Evolutionary conservation across 2,888 invertebrate species (phyloP).

Genomic region (Marasmarcha lunaedactyla): DNA sequence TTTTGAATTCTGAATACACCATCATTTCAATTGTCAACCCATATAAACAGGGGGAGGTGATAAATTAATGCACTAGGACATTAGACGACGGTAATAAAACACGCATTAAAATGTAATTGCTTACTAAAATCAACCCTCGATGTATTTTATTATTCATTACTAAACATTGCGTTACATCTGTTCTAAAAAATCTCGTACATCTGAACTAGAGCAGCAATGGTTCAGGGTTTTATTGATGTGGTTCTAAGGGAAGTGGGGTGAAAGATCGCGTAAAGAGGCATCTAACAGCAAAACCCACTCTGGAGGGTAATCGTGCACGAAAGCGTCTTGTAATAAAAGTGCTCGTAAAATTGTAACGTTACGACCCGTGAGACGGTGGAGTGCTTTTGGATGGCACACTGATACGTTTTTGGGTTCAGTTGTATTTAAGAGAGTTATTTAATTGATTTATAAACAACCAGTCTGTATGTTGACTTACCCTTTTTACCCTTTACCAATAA

Average conservation of each 20-base stretch:
- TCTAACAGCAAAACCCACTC: slow-evolving; percentile 70
- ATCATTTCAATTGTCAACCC: slow-evolving; percentile 64
- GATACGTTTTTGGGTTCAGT: slow-evolving; percentile 55
- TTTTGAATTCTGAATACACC: slow-evolving; percentile 49
- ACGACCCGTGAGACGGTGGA: slow-evolving; percentile 57
- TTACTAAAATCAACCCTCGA: slow-evolving; percentile 30
- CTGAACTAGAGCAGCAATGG: slow-evolving; percentile 29
- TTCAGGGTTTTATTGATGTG: slow-evolving; percentile 19
- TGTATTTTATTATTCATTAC: slow-evolving; percentile 5
- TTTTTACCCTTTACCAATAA: too few relatives aligned
- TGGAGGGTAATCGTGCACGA: slow-evolving; percentile 69
- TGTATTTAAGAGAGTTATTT: slow-evolving; percentile 12
- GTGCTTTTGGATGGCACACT: slow-evolving; percentile 47
- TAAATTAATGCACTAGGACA: slow-evolving; percentile 66
- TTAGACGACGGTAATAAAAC: slow-evolving; percentile 68
- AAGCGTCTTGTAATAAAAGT: slow-evolving; percentile 69
- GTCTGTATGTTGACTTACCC: too few relatives aligned
- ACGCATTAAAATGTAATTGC: slow-evolving; percentile 66
- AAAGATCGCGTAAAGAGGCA: slow-evolving; percentile 38
- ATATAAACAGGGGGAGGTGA: slow-evolving; percentile 60
- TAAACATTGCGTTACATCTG: background rate
- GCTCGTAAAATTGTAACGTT: slow-evolving; percentile 67
- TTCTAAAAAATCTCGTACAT: background rate
- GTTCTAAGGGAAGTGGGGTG: slow-evolving; percentile 24
- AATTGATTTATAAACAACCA: background rate